These are phyloP conservation scores for Arrhopalites spinosus DNA, from an alignment of 2,888 invertebrate species.

Conservation along the genomic window DNA sequence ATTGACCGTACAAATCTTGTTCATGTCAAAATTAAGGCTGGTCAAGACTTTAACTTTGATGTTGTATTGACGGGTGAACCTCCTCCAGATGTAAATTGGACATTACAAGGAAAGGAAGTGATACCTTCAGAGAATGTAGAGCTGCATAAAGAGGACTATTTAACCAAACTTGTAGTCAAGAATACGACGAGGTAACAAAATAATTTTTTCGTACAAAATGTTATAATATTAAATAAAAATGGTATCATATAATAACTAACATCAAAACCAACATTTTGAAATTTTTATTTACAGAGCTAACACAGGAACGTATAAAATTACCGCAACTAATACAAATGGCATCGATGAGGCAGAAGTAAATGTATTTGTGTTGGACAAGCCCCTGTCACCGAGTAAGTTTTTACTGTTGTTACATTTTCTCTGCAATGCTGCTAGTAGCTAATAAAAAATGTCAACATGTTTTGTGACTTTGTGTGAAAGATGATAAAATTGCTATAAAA, in stretches of 20 bases:
- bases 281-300: no score
- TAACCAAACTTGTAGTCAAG: constrained; percentile 79
- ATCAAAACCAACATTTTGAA: no score
- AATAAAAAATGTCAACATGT: no score
- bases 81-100: constrained; percentile 85
- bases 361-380: constrained; percentile 85
- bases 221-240: no score
- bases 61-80: constrained; percentile 87
- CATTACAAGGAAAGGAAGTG: constrained; percentile 78
- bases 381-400: constrained; percentile 61
- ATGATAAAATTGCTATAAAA: neutral
- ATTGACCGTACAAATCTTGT: constrained; percentile 89
- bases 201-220: no score
- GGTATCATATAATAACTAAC: no score
- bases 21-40: constrained; percentile 86
- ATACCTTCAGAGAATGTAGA: constrained; percentile 75
- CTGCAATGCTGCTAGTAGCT: no score
- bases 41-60: constrained; percentile 85
- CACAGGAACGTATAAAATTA: constrained; percentile 87
- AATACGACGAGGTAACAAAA: constrained; percentile 66
- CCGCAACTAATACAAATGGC: constrained; percentile 92
- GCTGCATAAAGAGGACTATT: constrained; percentile 80
- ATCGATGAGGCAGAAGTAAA: constrained; percentile 91
- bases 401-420: neutral
- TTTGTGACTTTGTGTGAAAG: no score